phyloP scores from a whole-genome alignment of 1,140 invertebrate genomes.

The Brachionus rotundiformis region DNA sequence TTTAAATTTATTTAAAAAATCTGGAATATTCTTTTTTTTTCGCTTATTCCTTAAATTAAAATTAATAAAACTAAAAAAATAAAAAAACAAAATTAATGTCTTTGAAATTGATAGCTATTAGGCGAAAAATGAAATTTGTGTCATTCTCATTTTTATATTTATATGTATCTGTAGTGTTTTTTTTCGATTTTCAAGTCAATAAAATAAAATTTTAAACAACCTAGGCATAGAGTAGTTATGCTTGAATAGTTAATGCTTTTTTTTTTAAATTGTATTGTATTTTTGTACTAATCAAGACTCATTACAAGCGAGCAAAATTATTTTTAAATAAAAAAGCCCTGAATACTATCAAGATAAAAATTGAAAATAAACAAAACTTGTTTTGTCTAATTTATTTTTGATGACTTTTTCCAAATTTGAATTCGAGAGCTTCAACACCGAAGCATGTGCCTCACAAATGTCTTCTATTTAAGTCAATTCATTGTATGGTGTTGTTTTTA shows the following conservation, averaged over 20 bases:
- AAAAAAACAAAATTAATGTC: constrained; percentile 10
- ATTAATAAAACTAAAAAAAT: not conserved
- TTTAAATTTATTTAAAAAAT: not conserved
- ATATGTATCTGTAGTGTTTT: not conserved
- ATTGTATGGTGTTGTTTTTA: not conserved
- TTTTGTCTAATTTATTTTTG: constrained; percentile 35
- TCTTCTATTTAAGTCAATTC: constrained; percentile 18
- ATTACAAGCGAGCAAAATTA: not conserved
- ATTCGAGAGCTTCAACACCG: not conserved
- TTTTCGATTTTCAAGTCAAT: constrained; percentile 17
- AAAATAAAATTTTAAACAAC: constrained; percentile 23
- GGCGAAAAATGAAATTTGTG: constrained; percentile 25
- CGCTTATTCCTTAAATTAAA: not conserved
- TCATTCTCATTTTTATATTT: not conserved
- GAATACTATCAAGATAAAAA: constrained; percentile 24
- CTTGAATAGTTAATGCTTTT: constrained; percentile 31
- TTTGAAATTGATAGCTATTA: constrained; percentile 38
- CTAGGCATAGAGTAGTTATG: constrained; percentile 28
- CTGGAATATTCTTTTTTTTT: not conserved
- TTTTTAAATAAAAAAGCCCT: not conserved
- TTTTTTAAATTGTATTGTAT: constrained; percentile 10
- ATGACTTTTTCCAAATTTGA: constrained; percentile 32
- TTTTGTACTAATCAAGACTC: constrained; percentile 27
- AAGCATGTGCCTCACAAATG: not conserved
- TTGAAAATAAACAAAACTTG: constrained; percentile 33